Evolutionary conservation across 1,140 invertebrate genomes (phyloP).

Genomic region (Panulirus ornatus): DNA sequence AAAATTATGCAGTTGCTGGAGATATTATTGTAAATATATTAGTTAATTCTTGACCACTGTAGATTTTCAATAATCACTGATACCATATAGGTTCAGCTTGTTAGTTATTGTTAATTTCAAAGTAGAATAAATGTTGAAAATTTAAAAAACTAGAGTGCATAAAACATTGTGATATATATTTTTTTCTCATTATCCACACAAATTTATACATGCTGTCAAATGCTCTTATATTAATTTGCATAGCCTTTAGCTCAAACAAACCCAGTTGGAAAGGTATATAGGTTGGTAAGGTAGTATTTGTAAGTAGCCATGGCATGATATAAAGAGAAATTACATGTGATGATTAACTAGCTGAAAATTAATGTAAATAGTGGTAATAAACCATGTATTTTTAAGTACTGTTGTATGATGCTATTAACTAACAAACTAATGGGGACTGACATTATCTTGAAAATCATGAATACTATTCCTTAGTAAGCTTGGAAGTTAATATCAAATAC

Average conservation of each 20-base stretch:
- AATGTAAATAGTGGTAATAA: not conserved
- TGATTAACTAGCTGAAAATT: not conserved
- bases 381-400: not conserved
- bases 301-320: not conserved
- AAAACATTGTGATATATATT: not conserved
- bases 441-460: too few relatives aligned
- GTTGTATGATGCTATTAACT: conserved; percentile 8
- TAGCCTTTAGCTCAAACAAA: not conserved
- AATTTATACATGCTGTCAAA: not conserved
- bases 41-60: not conserved
- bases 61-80: not conserved
- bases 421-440: conserved; percentile 1
- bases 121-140: too few relatives aligned
- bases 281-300: not conserved
- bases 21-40: conserved; percentile 3
- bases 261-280: not conserved
- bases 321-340: not conserved
- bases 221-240: not conserved
- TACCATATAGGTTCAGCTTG: too few relatives aligned
- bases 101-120: too few relatives aligned
- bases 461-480: too few relatives aligned
- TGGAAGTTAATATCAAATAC: not conserved
- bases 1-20: not conserved
- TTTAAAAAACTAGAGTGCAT: too few relatives aligned
- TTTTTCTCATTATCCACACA: not conserved